A percentile compares a stretch with the other conserved stretches of the same genome.
These are phyloP conservation scores for Neoarius graeffei DNA, from an alignment of 2,113 vertebrate genomes.

Conservation along the genomic window DNA sequence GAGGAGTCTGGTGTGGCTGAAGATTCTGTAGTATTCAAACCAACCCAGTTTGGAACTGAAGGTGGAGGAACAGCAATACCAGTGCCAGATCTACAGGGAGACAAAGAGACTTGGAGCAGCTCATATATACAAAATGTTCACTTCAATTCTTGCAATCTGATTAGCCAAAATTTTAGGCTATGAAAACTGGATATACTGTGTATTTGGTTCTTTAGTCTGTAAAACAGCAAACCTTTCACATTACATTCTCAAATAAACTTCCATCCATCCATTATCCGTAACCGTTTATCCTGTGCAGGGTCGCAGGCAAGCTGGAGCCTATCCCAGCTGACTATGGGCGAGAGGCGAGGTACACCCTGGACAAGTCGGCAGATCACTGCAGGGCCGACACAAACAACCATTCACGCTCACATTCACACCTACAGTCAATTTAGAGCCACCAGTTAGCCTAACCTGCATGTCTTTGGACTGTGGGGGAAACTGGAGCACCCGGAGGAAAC, in stretches of 20 bases:
- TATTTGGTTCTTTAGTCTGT: background rate
- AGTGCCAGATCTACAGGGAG: slow-evolving; percentile 56
- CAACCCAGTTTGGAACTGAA: slow-evolving; percentile 61
- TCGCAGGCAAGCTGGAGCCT: too few species aligned
- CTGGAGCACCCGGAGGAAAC: too few species aligned
- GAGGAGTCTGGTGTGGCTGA: background rate
- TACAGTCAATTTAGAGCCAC: too few species aligned
- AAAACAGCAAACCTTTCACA: background rate
- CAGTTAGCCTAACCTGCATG: too few species aligned
- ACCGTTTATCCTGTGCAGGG: too few species aligned
- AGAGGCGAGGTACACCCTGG: too few species aligned
- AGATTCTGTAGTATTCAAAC: slow-evolving; percentile 44
- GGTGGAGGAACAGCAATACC: slow-evolving; percentile 74
- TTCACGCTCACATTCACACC: too few species aligned
- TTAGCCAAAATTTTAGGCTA: background rate
- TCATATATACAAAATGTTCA: background rate
- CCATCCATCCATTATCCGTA: too few species aligned
- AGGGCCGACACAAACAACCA: too few species aligned
- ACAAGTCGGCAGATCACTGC: too few species aligned
- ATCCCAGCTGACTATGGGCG: too few species aligned
- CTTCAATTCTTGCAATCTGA: background rate
- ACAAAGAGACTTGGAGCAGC: background rate
- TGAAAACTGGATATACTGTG: background rate
- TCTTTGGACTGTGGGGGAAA: too few species aligned
- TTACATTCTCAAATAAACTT: background rate